A percentile compares a stretch with the other conserved stretches of the same genome.
Evolutionary conservation across 2,113 vertebrate genomes (phyloP).

Genomic region (Gambusia affinis): DNA sequence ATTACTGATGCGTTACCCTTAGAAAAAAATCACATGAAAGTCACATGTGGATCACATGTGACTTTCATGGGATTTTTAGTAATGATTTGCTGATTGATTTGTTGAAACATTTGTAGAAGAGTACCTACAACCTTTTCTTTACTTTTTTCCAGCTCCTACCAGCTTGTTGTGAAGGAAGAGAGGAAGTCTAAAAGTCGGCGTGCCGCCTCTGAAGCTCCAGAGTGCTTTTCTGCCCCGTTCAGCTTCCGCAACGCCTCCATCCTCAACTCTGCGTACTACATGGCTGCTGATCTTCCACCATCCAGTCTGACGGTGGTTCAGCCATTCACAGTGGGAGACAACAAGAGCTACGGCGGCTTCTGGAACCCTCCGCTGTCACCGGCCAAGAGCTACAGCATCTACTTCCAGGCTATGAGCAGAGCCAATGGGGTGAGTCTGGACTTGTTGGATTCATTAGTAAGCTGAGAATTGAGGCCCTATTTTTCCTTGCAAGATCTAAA

Average conservation of each 20-base stretch:
- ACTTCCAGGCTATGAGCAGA: slow-evolving; percentile 96
- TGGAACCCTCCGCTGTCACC: slow-evolving; percentile 96
- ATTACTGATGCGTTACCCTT: background rate
- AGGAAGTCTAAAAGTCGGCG: slow-evolving; percentile 89
- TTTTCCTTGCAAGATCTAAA: background rate
- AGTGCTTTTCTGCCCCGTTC: slow-evolving; percentile 91
- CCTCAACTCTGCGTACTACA: slow-evolving; percentile 91
- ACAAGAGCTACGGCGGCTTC: slow-evolving; percentile 96
- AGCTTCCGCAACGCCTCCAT: slow-evolving; percentile 91
- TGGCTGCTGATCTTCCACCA: slow-evolving; percentile 91
- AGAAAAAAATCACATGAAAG: too few species aligned
- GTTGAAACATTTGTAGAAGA: background rate
- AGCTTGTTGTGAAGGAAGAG: slow-evolving; percentile 95
- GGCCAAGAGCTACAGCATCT: slow-evolving; percentile 97
- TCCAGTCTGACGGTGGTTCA: slow-evolving; percentile 87
- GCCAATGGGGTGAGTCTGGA: slow-evolving; percentile 90
- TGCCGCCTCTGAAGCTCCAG: slow-evolving; percentile 86
- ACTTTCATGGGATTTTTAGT: too few species aligned
- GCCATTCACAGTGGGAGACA: slow-evolving; percentile 96
- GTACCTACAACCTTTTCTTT: background rate
- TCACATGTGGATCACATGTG: too few species aligned
- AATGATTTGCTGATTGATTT: background rate
- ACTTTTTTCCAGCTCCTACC: slow-evolving; percentile 85
- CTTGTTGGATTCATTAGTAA: background rate
- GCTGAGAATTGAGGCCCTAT: background rate